These are phyloP conservation scores for Phaonia tiefii DNA, from an alignment of 2,888 invertebrate genomes.

Conservation along the genomic window DNA sequence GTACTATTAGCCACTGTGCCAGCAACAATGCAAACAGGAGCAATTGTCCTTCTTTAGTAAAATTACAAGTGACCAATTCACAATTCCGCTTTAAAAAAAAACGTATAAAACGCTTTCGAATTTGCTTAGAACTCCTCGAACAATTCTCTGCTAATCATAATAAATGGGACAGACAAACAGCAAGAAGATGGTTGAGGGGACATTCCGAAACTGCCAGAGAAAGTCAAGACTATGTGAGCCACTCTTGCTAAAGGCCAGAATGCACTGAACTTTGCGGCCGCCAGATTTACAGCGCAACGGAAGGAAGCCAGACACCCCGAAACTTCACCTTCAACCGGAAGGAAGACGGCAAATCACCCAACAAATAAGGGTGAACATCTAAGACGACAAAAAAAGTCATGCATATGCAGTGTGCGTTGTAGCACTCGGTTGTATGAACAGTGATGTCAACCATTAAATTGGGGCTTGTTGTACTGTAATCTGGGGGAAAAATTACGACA, in stretches of 20 bases:
- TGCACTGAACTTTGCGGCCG: constrained; percentile 10
- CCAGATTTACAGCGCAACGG: constrained; percentile 38
- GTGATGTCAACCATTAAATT: constrained; percentile 57
- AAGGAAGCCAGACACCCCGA: constrained; percentile 45
- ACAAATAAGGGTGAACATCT: not conserved
- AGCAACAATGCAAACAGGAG: not conserved
- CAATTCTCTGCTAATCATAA: constrained; percentile 48
- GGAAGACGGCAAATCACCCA: constrained; percentile 30
- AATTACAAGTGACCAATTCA: not conserved
- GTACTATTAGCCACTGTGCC: too few species aligned
- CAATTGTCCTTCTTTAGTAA: not conserved
- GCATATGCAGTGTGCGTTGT: too few species aligned
- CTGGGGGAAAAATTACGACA: too few species aligned
- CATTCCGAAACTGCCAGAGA: not conserved
- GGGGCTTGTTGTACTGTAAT: too few species aligned
- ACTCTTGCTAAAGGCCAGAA: not conserved
- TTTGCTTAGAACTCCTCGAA: not conserved
- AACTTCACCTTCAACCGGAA: constrained; percentile 37
- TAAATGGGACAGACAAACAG: constrained; percentile 58
- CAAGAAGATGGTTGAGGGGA: constrained; percentile 44
- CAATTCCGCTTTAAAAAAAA: not conserved
- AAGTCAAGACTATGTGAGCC: not conserved
- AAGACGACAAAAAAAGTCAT: too few species aligned
- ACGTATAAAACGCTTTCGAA: constrained; percentile 3
- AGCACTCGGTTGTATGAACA: not conserved